Percentiles rank a stretch among this genome's conserved stretches.
phyloP scores from a whole-genome alignment of 2,888 invertebrate genomes.

The Mesorhabditis sp. region DNA sequence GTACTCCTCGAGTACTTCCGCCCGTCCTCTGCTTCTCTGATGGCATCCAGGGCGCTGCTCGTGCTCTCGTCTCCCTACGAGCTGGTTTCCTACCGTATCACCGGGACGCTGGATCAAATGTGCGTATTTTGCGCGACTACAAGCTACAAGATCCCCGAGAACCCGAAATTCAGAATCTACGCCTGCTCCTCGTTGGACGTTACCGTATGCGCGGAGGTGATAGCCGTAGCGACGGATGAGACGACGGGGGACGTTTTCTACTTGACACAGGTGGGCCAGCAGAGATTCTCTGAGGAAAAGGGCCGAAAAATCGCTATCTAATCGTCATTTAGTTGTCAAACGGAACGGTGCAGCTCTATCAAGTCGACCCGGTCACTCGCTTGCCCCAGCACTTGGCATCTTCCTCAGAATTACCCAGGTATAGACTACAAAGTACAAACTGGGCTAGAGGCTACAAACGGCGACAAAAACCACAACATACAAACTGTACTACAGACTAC shows the following conservation, averaged over 20 bases:
- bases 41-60: conserved; percentile 18
- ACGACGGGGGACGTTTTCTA: conserved; percentile 22
- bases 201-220: conserved; percentile 50
- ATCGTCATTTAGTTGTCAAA: conserved; percentile 22
- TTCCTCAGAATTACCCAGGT: neutral
- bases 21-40: too few species aligned
- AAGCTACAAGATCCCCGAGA: neutral
- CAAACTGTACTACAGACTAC: too few species aligned
- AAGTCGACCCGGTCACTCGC: neutral
- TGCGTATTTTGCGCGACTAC: conserved; percentile 22
- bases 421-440: too few species aligned
- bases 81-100: conserved; percentile 47
- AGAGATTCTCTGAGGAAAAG: too few species aligned
- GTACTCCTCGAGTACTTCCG: too few species aligned
- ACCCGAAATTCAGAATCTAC: conserved; percentile 30
- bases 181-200: conserved; percentile 29
- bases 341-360: conserved; percentile 19
- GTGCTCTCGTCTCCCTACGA: conserved; percentile 46
- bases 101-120: conserved; percentile 51
- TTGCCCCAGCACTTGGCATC: neutral
- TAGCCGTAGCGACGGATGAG: conserved; percentile 44
- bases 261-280: neutral
- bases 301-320: conserved; percentile 21
- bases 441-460: too few species aligned
- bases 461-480: too few species aligned